Conservation (phyloP, 2,888 invertebrate genomes). For the Calliphora vomitoria region DNA sequence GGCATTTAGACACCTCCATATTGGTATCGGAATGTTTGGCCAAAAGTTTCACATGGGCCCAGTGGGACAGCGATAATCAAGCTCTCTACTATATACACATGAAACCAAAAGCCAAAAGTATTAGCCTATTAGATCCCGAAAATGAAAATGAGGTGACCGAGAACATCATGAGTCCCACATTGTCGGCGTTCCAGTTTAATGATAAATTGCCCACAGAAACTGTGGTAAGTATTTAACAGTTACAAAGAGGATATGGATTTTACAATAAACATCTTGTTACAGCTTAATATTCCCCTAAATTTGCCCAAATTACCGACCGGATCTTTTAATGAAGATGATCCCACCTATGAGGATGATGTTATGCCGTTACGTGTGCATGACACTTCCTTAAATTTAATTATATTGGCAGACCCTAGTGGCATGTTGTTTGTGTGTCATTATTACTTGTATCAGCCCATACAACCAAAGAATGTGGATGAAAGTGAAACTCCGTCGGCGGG, state of each 20-base stretch:
- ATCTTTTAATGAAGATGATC: constrained; percentile 83
- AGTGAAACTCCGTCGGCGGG: constrained; percentile 72
- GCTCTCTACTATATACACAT: constrained; percentile 94
- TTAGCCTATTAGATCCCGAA: constrained; percentile 87
- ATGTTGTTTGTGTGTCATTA: constrained; percentile 92
- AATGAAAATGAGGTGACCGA: constrained; percentile 77
- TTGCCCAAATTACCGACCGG: constrained; percentile 88
- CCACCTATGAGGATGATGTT: constrained; percentile 91
- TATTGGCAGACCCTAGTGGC: constrained; percentile 90
- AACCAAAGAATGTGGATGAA: constrained; percentile 84
- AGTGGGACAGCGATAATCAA: constrained; percentile 91
- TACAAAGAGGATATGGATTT: background rate
- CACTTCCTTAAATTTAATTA: constrained; percentile 91
- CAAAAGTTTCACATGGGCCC: constrained; percentile 92
- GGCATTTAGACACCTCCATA: constrained; percentile 86
- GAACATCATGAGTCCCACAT: constrained; percentile 88
- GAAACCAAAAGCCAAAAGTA: constrained; percentile 88
- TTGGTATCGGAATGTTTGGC: constrained; percentile 87
- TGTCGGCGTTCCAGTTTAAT: constrained; percentile 94
- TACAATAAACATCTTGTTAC: constrained; percentile 76
- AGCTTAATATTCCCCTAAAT: constrained; percentile 94
- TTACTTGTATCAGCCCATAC: constrained; percentile 91
- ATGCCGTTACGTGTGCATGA: constrained; percentile 92
- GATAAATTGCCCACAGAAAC: constrained; percentile 94
- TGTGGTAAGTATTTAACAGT: constrained; percentile 87